Base-by-base conservation (phyloP, 2,888 invertebrate species). In the Hemistola chrysoprasaria region DNA sequence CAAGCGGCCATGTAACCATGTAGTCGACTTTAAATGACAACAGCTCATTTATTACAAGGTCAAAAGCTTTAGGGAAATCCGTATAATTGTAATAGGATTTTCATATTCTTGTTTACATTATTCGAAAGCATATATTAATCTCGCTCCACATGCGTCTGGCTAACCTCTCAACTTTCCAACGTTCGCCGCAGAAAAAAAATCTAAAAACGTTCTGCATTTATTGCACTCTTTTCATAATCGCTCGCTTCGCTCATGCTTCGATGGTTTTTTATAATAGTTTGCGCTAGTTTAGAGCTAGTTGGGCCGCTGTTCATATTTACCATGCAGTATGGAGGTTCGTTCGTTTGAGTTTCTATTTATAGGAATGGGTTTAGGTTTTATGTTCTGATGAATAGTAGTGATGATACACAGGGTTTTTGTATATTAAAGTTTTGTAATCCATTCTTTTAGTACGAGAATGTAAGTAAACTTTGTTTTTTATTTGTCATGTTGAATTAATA, bases 151-250 rank as follows among this genome's bases (percentile, higher is more conserved):
- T 52, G 35, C 22, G 40, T 40, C 16, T 3, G 28, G 22, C 46
- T 48, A 41, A 50, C 34, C 29, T 32, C 40, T 39, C 33, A 53
- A 62, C 49, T 57, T 54, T 35, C 23, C 42, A 28, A 1, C 34
- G 30, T 16, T 30, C 11, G 16, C 42, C 37, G 36, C 35, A 40
- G 47, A 40, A 54, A 50, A 62, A 51, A 55, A 58, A 50, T 38
- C 21, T 34, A 53, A 53, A 35, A 52, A 46, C 48, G 37, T 22
- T 35, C 41, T n/a, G n/a, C 26, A 59, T 64, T 68, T 62, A 68
- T 58, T 58, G 55, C 47, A 46, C 49, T 60, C 65, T 60, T 65
- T 70, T 62, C 59, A 64, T 70, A 70, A 67, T 66, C 59, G 67
- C 47, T 51, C 50, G 56, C 44, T 37, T 37, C 33, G 43, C 38